Conservation (phyloP, 2,797 vertebrate species). For the Melanotaenia pygmaea region DNA sequence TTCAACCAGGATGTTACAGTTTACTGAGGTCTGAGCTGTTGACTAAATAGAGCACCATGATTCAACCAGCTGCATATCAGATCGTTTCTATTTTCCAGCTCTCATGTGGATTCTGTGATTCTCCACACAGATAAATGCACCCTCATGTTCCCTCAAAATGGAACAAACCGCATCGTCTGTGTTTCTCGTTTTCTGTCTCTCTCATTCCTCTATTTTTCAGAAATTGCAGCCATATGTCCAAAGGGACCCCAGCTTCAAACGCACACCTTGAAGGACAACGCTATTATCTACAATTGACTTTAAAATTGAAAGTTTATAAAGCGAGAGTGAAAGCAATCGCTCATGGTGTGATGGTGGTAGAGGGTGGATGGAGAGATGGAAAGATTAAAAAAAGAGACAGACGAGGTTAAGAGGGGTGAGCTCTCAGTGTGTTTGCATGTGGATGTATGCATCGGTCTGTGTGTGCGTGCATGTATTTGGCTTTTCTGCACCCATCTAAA, state of each 20-base stretch:
- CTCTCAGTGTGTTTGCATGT: slow-evolving; percentile 29
- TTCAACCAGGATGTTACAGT: slow-evolving; percentile 48
- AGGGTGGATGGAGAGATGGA: slow-evolving; percentile 47
- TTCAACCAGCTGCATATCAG: slow-evolving; percentile 60
- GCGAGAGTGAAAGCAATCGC: slow-evolving; percentile 18
- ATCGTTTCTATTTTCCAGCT: slow-evolving; percentile 49
- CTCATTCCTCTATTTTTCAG: slow-evolving; percentile 29
- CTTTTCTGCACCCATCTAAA: slow-evolving; percentile 53
- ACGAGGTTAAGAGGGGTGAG: slow-evolving; percentile 67
- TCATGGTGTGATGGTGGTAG: slow-evolving; percentile 36
- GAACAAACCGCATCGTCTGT: slow-evolving; percentile 28
- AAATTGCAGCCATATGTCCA: slow-evolving; percentile 76
- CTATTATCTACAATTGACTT: slow-evolving; percentile 67
- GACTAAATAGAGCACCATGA: slow-evolving; percentile 55
- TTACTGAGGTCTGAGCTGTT: slow-evolving; percentile 57
- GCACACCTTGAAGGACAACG: slow-evolving; percentile 67
- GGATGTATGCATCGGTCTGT: slow-evolving; percentile 21
- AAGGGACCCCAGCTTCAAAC: slow-evolving; percentile 62
- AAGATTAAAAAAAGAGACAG: slow-evolving; percentile 54
- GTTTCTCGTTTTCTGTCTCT: slow-evolving; percentile 21
- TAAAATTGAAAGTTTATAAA: slow-evolving; percentile 37
- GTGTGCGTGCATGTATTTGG: slow-evolving; percentile 18
- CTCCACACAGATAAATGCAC: slow-evolving; percentile 58
- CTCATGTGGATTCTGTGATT: slow-evolving; percentile 52
- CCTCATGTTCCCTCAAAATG: slow-evolving; percentile 51